A percentile compares a stretch with the other conserved stretches of the same genome.
Conservation (phyloP, 2,888 invertebrate species). For the Argyra leucocephala region DNA sequence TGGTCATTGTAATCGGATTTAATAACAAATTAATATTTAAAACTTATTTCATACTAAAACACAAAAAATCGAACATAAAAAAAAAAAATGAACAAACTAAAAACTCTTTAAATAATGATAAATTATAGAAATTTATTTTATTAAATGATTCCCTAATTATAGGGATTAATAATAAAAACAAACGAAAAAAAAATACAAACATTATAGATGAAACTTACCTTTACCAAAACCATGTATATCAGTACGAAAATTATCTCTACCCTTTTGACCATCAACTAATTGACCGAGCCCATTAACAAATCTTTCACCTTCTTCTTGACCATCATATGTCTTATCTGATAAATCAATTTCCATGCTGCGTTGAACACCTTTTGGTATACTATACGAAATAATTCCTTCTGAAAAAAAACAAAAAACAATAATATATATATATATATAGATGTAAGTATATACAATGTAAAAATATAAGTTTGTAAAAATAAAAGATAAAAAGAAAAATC, state of each 20-base stretch:
- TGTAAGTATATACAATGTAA: neutral
- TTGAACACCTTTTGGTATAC: constrained; percentile 63
- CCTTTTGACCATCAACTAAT: constrained; percentile 65
- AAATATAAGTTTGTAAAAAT: neutral
- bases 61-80: no score
- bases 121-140: no score
- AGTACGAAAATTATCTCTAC: constrained; percentile 62
- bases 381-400: constrained; percentile 73
- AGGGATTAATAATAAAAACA: no score
- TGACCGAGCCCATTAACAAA: constrained; percentile 67
- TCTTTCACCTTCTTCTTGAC: constrained; percentile 53
- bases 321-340: constrained; percentile 71
- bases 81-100: no score
- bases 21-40: no score
- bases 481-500: neutral
- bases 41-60: no score
- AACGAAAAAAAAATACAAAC: no score
- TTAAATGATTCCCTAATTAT: no score
- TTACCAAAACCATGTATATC: constrained; percentile 57
- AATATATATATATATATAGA: neutral
- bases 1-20: no score
- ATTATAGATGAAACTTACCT: no score
- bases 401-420: constrained; percentile 31
- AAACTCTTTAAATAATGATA: no score
- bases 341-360: constrained; percentile 65